Conservation (phyloP, 2,797 vertebrate genomes). For the Tokudaia tokunoshimensis region DNA sequence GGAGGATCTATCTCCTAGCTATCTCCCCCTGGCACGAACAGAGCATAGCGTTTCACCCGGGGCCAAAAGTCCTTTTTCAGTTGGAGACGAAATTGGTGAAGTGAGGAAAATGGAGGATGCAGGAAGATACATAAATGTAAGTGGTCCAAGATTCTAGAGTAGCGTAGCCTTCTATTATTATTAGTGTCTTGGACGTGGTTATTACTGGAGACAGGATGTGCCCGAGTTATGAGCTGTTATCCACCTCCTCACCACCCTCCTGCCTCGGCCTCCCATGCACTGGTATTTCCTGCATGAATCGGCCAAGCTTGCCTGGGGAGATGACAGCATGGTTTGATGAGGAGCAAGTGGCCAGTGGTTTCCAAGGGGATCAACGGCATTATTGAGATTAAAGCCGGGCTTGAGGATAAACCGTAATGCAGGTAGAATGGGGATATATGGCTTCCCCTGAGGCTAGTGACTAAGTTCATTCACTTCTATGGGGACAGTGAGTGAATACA, state of each 20-base stretch:
- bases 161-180: neutral
- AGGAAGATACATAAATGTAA: neutral
- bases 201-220: too few relatives aligned
- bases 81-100: neutral
- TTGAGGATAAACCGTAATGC: neutral
- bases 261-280: neutral
- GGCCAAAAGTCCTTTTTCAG: neutral
- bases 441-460: neutral
- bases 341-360: neutral
- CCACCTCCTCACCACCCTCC: neutral
- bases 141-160: neutral
- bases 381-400: neutral
- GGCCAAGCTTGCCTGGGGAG: neutral
- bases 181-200: neutral
- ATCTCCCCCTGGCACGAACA: too few relatives aligned
- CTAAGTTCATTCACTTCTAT: neutral
- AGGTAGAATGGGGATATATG: neutral
- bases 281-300: neutral
- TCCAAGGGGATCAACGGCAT: neutral
- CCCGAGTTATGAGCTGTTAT: neutral
- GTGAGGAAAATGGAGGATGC: too few relatives aligned
- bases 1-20: neutral
- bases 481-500: neutral
- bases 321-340: neutral
- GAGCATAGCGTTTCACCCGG: neutral